Evolutionary conservation across 2,888 invertebrate species (phyloP).

Genomic region (Halocaridina rubra): DNA sequence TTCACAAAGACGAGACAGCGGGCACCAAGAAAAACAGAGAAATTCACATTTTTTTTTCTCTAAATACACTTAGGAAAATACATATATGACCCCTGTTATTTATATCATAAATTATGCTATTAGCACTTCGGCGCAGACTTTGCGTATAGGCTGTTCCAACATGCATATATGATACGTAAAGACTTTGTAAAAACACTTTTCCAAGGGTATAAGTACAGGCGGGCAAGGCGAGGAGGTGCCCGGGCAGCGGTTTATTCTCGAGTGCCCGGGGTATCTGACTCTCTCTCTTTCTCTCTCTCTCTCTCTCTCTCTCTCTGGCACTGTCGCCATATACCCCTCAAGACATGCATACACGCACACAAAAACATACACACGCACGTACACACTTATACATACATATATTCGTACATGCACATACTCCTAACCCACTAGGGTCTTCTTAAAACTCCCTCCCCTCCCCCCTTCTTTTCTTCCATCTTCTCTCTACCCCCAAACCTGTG

Average conservation of each 20-base stretch:
- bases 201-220: neutral
- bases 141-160: neutral
- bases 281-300: conserved; percentile 2
- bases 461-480: neutral
- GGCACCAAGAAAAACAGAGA: no score
- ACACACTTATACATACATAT: neutral
- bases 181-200: neutral
- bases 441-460: neutral
- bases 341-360: neutral
- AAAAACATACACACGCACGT: neutral
- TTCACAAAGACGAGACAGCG: no score
- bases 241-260: conserved; percentile 7
- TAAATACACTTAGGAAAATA: no score
- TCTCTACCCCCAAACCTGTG: neutral
- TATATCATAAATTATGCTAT: no score
- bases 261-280: conserved; percentile 34
- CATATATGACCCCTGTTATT: no score
- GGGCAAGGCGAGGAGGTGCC: conserved; percentile 7
- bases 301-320: neutral
- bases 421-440: neutral
- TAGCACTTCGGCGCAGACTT: neutral
- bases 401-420: neutral
- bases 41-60: no score
- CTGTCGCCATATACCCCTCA: neutral
- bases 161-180: neutral